Conservation (phyloP, 35 echinoderm and acorn worm species). For the Heliocidaris tuberculata region DNA sequence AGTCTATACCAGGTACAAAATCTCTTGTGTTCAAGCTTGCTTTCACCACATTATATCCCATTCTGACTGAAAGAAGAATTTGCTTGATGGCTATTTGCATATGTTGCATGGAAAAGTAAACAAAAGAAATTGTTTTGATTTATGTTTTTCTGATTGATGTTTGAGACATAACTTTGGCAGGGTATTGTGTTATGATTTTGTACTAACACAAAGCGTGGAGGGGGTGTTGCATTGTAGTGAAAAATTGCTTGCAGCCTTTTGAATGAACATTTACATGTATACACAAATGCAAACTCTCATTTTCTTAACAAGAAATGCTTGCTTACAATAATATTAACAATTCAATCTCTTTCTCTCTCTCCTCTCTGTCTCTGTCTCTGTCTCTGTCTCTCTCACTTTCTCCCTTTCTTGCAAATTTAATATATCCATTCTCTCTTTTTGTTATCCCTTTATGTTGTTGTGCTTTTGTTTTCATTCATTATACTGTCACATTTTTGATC, state of each 20-base stretch:
- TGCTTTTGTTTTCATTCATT: background rate
- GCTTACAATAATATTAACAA: background rate
- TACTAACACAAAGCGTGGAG: background rate
- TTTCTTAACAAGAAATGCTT: background rate
- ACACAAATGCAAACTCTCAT: too few species aligned
- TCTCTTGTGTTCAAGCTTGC: background rate
- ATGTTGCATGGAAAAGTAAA: background rate
- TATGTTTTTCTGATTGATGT: background rate
- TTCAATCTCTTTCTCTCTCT: background rate
- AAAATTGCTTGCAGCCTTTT: background rate
- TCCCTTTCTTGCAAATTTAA: background rate
- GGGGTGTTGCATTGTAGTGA: background rate
- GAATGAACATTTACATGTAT: background rate
- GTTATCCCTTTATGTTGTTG: background rate
- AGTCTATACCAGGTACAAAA: conserved; percentile 26
- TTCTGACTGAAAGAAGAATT: background rate
- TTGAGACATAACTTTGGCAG: background rate
- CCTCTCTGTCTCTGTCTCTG: background rate
- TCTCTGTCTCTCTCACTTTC: background rate
- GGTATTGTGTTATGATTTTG: background rate
- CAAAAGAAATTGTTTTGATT: too few species aligned
- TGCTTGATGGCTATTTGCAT: background rate
- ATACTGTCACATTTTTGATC: background rate
- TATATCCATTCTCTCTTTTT: background rate
- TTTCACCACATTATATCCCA: background rate